Conservation (phyloP, 30 jellyfish, hydroid and myxozoan genomes). For the Mastigias papua region DNA sequence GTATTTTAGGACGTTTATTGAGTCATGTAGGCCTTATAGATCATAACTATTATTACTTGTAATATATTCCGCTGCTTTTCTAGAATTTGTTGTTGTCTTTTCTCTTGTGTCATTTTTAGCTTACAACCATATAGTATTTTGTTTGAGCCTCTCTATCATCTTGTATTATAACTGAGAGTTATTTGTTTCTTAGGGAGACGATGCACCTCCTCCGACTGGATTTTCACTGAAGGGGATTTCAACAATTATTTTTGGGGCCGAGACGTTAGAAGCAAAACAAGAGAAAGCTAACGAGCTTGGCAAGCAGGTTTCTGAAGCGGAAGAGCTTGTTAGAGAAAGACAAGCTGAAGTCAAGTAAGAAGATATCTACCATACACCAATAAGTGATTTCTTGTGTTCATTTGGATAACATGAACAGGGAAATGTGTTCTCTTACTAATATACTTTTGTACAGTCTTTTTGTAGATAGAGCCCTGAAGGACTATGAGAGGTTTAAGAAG, state of each 20-base stretch:
- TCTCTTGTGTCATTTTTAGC: too few species aligned
- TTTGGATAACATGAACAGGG: background rate
- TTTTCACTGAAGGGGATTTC: conserved; percentile 89
- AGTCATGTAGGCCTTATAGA: too few species aligned
- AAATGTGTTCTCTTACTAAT: background rate
- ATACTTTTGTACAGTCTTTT: conserved; percentile 58
- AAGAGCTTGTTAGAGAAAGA: conserved; percentile 76
- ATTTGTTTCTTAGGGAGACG: conserved; percentile 66
- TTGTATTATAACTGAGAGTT: too few species aligned
- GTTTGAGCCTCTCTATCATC: too few species aligned
- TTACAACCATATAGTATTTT: too few species aligned
- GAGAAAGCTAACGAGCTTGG: conserved; percentile 61
- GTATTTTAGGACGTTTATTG: too few species aligned
- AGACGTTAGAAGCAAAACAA: conserved; percentile 83
- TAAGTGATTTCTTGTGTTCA: background rate
- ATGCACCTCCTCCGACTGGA: conserved; percentile 78
- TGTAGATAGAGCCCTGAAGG: conserved; percentile 86
- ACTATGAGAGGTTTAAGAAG: conserved; percentile 88
- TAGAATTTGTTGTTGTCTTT: too few species aligned
- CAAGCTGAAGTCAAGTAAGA: conserved; percentile 89
- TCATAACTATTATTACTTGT: too few species aligned
- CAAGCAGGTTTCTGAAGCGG: conserved; percentile 91
- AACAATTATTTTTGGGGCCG: conserved; percentile 88
- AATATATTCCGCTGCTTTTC: too few species aligned
- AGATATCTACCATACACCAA: background rate